Evolutionary conservation across 2,113 vertebrate genomes (phyloP).

Genomic region (Muntiacus reevesi): DNA sequence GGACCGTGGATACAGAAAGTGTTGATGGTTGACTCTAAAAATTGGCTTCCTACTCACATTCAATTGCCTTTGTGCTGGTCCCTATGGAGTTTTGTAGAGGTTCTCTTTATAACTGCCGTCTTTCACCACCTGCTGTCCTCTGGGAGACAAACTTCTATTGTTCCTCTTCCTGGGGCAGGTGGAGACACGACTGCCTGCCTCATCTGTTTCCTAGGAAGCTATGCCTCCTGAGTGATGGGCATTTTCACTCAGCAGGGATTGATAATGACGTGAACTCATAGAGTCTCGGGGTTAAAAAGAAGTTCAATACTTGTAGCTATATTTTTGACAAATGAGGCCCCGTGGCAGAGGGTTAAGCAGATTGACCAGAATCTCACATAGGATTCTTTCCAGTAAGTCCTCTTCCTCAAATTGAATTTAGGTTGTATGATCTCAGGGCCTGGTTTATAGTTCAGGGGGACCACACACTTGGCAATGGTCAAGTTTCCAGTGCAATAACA

Average conservation of each 20-base stretch:
- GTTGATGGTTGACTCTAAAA: slow-evolving; percentile 26
- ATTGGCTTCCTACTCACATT: neutral
- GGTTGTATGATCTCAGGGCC: neutral
- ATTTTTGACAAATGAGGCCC: neutral
- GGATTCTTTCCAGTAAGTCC: neutral
- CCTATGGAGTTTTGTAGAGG: neutral
- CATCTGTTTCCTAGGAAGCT: neutral
- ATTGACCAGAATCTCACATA: neutral
- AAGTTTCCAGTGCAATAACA: neutral
- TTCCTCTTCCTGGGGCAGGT: neutral
- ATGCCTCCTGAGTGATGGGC: neutral
- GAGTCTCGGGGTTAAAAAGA: neutral
- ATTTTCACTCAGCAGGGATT: neutral
- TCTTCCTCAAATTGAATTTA: neutral
- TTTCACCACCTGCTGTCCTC: neutral
- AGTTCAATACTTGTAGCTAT: neutral
- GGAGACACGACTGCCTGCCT: neutral
- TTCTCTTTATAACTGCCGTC: neutral
- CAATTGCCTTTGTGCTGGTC: slow-evolving; percentile 49
- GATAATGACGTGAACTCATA: neutral
- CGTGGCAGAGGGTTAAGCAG: neutral
- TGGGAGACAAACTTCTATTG: neutral
- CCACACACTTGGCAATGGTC: neutral
- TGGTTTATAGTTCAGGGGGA: neutral
- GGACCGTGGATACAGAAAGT: slow-evolving; percentile 42